Percentiles rank a stretch among this genome's conserved stretches.
phyloP scores from a whole-genome alignment of 1,140 invertebrate species.

The Brachionus koreanus region DNA sequence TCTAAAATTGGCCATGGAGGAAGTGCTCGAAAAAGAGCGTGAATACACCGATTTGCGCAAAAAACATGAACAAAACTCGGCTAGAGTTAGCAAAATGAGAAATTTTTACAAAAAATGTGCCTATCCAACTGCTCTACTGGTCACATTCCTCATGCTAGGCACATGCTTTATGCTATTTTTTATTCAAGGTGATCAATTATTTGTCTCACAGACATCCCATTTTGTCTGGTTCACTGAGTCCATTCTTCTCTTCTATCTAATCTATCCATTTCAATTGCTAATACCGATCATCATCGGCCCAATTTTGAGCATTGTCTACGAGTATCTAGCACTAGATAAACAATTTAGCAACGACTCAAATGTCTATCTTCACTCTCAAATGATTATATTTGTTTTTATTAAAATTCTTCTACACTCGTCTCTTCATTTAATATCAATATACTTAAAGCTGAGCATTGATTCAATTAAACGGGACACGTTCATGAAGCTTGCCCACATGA shows the following conservation, averaged over 20 bases:
- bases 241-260: background rate
- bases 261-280: slow-evolving; percentile 35
- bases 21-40: slow-evolving; percentile 3
- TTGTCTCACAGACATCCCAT: slow-evolving; percentile 13
- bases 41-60: background rate
- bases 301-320: background rate
- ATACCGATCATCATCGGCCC: background rate
- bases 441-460: background rate
- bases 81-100: background rate
- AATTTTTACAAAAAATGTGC: background rate
- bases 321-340: background rate
- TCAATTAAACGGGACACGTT: slow-evolving; percentile 27
- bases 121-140: background rate
- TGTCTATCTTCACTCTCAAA: background rate
- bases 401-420: background rate
- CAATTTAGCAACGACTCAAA: background rate
- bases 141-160: background rate
- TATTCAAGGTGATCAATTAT: background rate
- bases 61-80: background rate
- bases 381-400: background rate
- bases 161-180: background rate
- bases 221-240: slow-evolving; percentile 1
- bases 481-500: slow-evolving; percentile 29
- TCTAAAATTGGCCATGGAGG: slow-evolving; percentile 16
- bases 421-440: background rate